These are phyloP conservation scores for Cataglyphis altisquamis DNA, from an alignment of 2,888 invertebrate species.

Conservation along the genomic window DNA sequence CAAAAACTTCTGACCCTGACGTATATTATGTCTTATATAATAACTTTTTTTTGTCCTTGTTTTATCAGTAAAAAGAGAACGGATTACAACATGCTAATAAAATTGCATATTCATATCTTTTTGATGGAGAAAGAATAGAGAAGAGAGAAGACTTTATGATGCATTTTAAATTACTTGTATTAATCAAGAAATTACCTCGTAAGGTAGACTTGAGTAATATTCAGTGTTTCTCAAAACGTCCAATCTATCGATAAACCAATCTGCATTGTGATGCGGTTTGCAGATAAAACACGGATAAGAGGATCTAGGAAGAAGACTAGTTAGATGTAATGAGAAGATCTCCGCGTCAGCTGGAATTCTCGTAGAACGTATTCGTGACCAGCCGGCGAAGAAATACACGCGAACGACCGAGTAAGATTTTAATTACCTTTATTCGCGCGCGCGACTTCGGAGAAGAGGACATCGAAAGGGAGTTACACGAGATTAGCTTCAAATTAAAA, in stretches of 20 bases:
- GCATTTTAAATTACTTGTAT: background rate
- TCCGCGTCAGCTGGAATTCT: conserved; percentile 41
- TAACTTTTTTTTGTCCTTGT: background rate
- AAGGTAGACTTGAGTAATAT: background rate
- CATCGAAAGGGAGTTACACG: conserved; percentile 29
- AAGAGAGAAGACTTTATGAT: background rate
- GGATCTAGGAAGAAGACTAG: conserved; percentile 16
- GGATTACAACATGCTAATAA: background rate
- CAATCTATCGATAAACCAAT: background rate
- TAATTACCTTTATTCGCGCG: conserved; percentile 48
- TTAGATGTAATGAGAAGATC: conserved; percentile 39
- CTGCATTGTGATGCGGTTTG: conserved; percentile 7
- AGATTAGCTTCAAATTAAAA: conserved; percentile 44
- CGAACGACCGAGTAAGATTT: conserved; percentile 42
- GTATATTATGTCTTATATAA: background rate
- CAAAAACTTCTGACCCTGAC: conserved; percentile 24
- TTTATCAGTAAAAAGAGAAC: background rate
- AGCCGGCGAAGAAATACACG: conserved; percentile 30
- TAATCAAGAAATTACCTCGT: background rate
- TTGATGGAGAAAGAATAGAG: too few species aligned
- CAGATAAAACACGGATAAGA: conserved; percentile 15
- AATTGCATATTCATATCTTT: background rate
- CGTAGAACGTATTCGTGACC: conserved; percentile 29
- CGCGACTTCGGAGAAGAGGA: background rate
- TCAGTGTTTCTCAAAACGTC: background rate